Percentiles rank a stretch among this genome's conserved stretches.
Evolutionary conservation across 2,797 vertebrate species (phyloP).

Genomic region (Mus minutoides): DNA sequence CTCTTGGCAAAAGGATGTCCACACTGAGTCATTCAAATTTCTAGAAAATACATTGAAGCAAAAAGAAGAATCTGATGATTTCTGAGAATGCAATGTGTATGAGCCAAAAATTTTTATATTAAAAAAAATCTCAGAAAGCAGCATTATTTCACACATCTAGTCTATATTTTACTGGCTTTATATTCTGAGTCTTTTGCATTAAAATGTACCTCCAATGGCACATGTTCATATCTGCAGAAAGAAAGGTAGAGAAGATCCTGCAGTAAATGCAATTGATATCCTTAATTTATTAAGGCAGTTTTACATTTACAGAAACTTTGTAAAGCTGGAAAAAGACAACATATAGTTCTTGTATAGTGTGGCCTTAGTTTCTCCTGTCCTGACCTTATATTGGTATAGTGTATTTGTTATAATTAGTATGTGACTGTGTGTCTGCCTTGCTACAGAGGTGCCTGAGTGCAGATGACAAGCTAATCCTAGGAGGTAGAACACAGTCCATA

Average conservation of each 20-base stretch:
- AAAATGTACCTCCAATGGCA: neutral
- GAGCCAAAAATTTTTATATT: neutral
- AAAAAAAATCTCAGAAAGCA: constrained; percentile 3
- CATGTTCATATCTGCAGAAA: neutral
- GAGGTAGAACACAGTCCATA: neutral
- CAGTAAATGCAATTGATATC: neutral
- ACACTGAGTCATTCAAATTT: neutral
- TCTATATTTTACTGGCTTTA: neutral
- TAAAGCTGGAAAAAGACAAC: neutral
- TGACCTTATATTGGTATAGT: neutral
- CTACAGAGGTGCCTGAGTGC: neutral
- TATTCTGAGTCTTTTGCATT: neutral
- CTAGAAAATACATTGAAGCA: constrained; percentile 4
- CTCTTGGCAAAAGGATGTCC: neutral
- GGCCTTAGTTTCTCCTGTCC: neutral
- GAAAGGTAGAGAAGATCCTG: neutral
- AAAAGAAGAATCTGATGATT: neutral
- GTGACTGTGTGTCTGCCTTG: neutral
- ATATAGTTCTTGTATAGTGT: neutral
- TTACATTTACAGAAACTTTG: neutral
- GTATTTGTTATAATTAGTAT: neutral
- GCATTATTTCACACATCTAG: neutral
- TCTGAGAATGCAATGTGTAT: neutral
- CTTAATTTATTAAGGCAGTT: neutral
- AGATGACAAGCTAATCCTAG: neutral